Conservation (phyloP, 2,113 vertebrate species). For the Gymnogyps californianus region DNA sequence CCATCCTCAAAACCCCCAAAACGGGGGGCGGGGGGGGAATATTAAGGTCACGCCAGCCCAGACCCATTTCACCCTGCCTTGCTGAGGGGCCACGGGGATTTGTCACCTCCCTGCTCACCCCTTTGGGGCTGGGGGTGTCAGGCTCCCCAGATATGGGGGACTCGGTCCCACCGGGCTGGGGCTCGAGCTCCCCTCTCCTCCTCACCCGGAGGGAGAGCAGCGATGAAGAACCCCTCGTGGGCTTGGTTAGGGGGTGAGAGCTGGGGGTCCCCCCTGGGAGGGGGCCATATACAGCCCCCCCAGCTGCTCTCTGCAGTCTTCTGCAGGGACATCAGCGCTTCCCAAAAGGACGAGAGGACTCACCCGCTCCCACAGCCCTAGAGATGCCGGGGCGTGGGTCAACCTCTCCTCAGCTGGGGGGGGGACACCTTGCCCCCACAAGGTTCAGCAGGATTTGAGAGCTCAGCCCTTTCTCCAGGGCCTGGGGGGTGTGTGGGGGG, state of each 20-base stretch:
- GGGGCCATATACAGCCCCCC: background rate
- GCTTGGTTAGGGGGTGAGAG: background rate
- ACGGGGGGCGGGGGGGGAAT: too few species aligned
- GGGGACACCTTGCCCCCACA: background rate
- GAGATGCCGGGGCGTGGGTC: background rate
- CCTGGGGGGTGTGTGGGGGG: too few species aligned
- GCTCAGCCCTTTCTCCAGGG: background rate
- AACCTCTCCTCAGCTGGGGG: background rate
- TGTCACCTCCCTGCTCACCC: background rate
- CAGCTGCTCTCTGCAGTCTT: background rate
- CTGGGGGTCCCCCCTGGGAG: background rate
- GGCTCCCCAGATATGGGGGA: background rate
- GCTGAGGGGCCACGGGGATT: background rate
- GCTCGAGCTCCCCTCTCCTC: background rate
- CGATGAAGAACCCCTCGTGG: fast-evolving
- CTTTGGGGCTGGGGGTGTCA: too few species aligned
- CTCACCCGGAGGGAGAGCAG: background rate
- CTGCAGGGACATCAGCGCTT: background rate
- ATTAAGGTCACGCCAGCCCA: background rate
- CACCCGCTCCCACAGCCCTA: background rate
- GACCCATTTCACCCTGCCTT: background rate
- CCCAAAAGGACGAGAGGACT: background rate
- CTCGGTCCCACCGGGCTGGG: background rate
- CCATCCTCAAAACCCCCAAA: background rate
- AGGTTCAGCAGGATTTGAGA: background rate